phyloP scores from a whole-genome alignment of 2,797 vertebrate genomes.

The Furcifer pardalis region DNA sequence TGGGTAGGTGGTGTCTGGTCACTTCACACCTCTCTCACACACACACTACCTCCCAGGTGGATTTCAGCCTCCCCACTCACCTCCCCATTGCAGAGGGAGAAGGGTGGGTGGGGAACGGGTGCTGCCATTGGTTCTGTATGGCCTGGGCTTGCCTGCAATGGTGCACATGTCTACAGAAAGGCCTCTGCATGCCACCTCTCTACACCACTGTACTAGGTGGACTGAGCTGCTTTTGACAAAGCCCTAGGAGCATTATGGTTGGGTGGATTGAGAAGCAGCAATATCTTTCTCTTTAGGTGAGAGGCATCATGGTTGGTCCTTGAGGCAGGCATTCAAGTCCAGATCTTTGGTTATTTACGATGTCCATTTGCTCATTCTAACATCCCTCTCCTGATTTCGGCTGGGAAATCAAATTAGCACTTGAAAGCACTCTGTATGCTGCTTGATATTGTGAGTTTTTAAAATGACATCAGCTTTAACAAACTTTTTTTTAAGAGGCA shows the following conservation, averaged over 20 bases:
- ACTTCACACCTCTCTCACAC: no score
- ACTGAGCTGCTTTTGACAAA: background rate
- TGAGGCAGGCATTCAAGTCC: background rate
- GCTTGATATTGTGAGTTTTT: background rate
- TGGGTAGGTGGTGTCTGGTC: no score
- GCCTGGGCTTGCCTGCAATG: no score
- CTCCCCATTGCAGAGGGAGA: no score
- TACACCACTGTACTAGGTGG: background rate
- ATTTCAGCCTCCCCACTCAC: no score
- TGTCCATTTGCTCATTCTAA: background rate
- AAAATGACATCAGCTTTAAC: background rate
- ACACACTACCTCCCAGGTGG: no score
- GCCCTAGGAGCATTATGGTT: background rate
- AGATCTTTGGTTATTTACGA: background rate
- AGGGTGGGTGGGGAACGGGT: no score
- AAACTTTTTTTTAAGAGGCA: background rate
- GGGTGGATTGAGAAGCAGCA: background rate
- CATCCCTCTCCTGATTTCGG: background rate
- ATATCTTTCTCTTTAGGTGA: background rate
- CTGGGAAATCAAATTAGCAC: slow-evolving; percentile 11
- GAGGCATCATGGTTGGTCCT: background rate
- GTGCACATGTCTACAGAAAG: no score
- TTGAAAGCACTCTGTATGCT: background rate
- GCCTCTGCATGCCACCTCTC: no score
- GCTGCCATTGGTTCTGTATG: no score